Percentiles rank a stretch among this genome's conserved stretches.
These are phyloP conservation scores for Perizoma flavofasciatum DNA, from an alignment of 2,888 invertebrate genomes.

Conservation along the genomic window DNA sequence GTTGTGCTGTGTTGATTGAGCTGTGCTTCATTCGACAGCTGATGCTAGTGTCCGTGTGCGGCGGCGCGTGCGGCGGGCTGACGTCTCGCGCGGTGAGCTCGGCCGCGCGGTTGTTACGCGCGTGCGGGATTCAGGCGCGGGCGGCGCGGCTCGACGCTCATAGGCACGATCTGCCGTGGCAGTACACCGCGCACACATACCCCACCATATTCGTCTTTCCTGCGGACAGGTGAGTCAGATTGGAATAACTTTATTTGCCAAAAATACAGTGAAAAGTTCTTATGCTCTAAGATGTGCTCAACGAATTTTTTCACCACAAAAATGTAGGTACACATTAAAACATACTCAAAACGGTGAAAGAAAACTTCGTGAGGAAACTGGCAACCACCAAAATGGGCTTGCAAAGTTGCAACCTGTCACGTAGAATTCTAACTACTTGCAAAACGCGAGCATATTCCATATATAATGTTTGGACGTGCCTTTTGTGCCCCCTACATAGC, in stretches of 20 bases:
- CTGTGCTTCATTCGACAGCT: conserved; percentile 74
- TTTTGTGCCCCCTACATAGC: too few relatives aligned
- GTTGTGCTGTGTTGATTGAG: too few relatives aligned
- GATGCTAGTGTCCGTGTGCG: conserved; percentile 88
- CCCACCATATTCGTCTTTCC: conserved; percentile 93
- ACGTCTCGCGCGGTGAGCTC: conserved; percentile 87
- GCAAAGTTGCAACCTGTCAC: too few relatives aligned
- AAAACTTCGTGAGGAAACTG: too few relatives aligned
- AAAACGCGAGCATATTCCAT: too few relatives aligned
- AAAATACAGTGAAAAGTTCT: too few relatives aligned
- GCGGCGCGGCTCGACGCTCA: conserved; percentile 91
- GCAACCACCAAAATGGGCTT: too few relatives aligned
- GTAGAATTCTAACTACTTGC: too few relatives aligned
- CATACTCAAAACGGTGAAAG: too few relatives aligned
- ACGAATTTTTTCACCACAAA: background rate
- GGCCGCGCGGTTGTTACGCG: conserved; percentile 85
- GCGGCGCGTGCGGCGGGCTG: conserved; percentile 89
- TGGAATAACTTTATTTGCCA: too few relatives aligned
- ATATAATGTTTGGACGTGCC: too few relatives aligned
- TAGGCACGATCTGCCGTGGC: conserved; percentile 94
- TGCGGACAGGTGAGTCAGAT: conserved; percentile 80
- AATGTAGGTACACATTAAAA: too few relatives aligned
- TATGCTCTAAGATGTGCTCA: background rate
- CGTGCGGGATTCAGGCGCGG: conserved; percentile 58
- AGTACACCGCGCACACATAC: conserved; percentile 90